Percentiles rank a stretch among this genome's conserved stretches.
Conservation (phyloP, 2,113 vertebrate species). For the Phaetusa simplex region DNA sequence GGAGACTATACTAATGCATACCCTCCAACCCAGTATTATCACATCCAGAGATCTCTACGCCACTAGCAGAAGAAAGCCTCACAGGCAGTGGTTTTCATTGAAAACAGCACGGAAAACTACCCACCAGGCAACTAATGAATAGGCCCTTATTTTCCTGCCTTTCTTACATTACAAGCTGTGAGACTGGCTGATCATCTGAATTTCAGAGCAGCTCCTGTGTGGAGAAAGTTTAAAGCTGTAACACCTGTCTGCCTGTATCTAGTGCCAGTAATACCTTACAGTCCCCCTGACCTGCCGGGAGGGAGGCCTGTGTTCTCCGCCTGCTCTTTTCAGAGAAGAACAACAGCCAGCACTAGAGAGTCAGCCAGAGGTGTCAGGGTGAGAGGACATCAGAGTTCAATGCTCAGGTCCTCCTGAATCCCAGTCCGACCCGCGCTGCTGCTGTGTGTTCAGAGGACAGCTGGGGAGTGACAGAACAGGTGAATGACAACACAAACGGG, state of each 20-base stretch:
- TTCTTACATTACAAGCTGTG: not conserved
- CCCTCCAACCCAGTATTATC: not conserved
- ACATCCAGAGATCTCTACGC: not conserved
- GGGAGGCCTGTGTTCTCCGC: not conserved
- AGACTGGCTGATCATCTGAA: not conserved
- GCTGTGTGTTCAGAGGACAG: not conserved
- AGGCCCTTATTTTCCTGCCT: not conserved
- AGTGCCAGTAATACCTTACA: not conserved
- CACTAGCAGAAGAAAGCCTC: not conserved
- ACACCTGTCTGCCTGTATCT: not conserved
- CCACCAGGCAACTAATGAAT: not conserved
- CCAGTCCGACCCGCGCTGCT: accelerated
- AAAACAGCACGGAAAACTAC: not conserved
- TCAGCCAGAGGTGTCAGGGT: not conserved
- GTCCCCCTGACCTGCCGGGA: not conserved
- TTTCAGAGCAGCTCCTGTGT: not conserved
- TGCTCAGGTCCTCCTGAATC: not conserved
- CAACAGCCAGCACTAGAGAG: not conserved
- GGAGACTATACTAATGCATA: not conserved
- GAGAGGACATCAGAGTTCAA: not conserved
- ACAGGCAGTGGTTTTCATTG: not conserved
- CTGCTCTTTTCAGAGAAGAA: not conserved
- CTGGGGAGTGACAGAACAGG: accelerated
- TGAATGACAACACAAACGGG: not conserved
- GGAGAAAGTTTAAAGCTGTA: not conserved